Conservation (phyloP, 1,140 invertebrate species). For the Leptinotarsa lineolata region DNA sequence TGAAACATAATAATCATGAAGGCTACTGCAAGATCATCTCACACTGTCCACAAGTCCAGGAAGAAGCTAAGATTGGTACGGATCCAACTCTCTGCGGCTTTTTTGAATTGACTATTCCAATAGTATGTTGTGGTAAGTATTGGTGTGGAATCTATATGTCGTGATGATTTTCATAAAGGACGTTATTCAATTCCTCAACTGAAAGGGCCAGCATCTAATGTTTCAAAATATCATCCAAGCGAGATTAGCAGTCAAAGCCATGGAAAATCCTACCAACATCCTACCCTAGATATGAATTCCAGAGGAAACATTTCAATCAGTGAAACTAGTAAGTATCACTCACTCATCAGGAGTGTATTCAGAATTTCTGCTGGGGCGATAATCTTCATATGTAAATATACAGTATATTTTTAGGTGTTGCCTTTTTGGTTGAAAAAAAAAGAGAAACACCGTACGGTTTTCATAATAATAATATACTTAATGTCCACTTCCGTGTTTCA, state of each 20-base stretch:
- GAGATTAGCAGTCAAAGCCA: not conserved
- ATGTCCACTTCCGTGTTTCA: too few species aligned
- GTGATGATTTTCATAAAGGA: not conserved
- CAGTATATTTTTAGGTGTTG: too few species aligned
- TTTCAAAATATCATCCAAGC: not conserved
- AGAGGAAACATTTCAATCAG: not conserved
- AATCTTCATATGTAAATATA: too few species aligned
- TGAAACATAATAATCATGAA: slow-evolving; percentile 38
- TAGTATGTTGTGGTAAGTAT: slow-evolving; percentile 48
- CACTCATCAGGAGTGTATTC: too few species aligned
- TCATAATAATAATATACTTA: too few species aligned
- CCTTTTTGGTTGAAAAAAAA: too few species aligned
- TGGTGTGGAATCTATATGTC: too few species aligned
- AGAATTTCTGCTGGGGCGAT: too few species aligned
- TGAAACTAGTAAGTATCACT: not conserved
- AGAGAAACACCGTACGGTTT: too few species aligned
- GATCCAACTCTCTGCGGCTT: slow-evolving; percentile 48
- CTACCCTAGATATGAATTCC: not conserved
- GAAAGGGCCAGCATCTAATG: not conserved
- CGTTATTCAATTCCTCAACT: not conserved
- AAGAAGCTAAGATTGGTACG: slow-evolving; percentile 43
- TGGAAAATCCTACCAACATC: not conserved
- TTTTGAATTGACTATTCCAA: slow-evolving; percentile 41
- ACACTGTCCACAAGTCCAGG: slow-evolving; percentile 45
- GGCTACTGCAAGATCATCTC: slow-evolving; percentile 46